Conservation (phyloP, 2,888 invertebrate species). For the Pecten maximus region DNA sequence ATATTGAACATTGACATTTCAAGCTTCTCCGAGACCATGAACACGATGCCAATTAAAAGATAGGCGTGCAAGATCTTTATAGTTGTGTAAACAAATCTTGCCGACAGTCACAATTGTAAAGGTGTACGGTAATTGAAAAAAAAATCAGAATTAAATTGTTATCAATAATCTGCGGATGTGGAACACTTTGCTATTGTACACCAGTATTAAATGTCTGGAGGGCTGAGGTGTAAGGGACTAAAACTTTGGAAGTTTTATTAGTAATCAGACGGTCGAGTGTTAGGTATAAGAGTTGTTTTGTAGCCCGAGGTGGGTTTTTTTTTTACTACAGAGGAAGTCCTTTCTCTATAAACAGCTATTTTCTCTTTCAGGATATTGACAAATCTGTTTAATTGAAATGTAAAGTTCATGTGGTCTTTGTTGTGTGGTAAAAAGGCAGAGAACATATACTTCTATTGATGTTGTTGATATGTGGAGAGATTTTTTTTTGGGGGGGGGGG, state of each 20-base stretch:
- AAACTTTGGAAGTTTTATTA: not conserved
- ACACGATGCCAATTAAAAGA: slow-evolving; percentile 26
- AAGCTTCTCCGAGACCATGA: not conserved
- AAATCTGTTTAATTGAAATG: slow-evolving; percentile 33
- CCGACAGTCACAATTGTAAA: not conserved
- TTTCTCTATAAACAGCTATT: not conserved
- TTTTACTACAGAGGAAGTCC: not conserved
- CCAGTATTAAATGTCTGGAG: not conserved
- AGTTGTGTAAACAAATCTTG: slow-evolving; percentile 2
- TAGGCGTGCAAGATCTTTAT: slow-evolving; percentile 18
- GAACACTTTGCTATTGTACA: slow-evolving; percentile 2
- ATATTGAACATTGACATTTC: slow-evolving; percentile 8
- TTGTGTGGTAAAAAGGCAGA: not conserved
- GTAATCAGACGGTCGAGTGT: not conserved
- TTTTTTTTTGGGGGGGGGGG: not conserved
- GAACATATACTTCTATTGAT: not conserved
- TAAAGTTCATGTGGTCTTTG: not conserved
- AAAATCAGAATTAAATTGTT: slow-evolving; percentile 33
- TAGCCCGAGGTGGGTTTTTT: not conserved
- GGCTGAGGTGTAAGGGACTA: not conserved
- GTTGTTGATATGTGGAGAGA: not conserved
- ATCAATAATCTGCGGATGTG: slow-evolving; percentile 27
- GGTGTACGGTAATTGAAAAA: slow-evolving; percentile 15
- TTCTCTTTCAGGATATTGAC: slow-evolving; percentile 14
- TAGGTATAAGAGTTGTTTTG: not conserved